phyloP scores from a whole-genome alignment of 2,888 invertebrate species.

The Dicranocentrus wangi region DNA sequence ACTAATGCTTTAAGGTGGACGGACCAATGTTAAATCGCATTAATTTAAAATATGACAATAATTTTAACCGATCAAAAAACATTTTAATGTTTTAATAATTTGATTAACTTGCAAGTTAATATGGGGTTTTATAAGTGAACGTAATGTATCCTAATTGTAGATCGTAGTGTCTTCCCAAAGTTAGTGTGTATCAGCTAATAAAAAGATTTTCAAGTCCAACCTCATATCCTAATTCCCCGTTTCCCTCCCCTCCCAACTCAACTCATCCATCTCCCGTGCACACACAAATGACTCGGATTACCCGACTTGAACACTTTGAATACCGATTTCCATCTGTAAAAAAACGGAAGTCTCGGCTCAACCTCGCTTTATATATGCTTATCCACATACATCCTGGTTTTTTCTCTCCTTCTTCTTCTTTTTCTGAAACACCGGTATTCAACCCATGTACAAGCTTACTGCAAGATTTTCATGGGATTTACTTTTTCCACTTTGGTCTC shows the following conservation, averaged over 20 bases:
- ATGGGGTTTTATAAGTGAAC: too few relatives aligned
- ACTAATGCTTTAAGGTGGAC: too few relatives aligned
- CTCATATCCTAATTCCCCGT: background rate
- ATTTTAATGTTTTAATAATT: too few relatives aligned
- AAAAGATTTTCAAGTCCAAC: too few relatives aligned
- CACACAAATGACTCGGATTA: constrained; percentile 62
- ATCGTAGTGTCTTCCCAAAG: too few relatives aligned
- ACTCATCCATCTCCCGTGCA: constrained; percentile 55
- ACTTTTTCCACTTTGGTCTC: constrained; percentile 29
- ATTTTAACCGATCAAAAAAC: too few relatives aligned
- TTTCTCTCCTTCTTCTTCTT: constrained; percentile 16
- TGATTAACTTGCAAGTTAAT: too few relatives aligned
- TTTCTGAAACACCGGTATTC: constrained; percentile 45
- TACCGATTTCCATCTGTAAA: constrained; percentile 58
- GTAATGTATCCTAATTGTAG: too few relatives aligned
- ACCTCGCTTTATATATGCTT: constrained; percentile 60
- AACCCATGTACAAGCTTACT: constrained; percentile 59
- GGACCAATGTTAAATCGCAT: too few relatives aligned
- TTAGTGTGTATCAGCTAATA: too few relatives aligned
- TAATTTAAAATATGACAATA: too few relatives aligned
- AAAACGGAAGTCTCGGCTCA: constrained; percentile 57
- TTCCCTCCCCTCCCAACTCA: constrained; percentile 32
- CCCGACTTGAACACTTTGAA: constrained; percentile 55
- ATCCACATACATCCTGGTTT: constrained; percentile 56
- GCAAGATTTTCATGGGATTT: constrained; percentile 61